A percentile compares a stretch with the other conserved stretches of the same genome.
phyloP scores from a whole-genome alignment of 2,113 vertebrate species.

The Salvelinus namaycush region DNA sequence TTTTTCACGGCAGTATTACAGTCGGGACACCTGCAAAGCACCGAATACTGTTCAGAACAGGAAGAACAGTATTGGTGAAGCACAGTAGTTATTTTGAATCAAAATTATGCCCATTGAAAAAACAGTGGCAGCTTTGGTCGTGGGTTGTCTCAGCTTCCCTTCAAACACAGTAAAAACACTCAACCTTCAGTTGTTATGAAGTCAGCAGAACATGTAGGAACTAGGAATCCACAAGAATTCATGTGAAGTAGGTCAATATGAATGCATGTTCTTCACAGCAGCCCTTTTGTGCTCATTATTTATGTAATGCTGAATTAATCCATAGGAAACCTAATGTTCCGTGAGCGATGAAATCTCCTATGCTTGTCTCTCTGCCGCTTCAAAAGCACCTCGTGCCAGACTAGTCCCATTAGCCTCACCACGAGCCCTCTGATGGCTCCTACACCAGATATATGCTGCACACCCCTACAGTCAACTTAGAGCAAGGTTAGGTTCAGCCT shows the following conservation, averaged over 20 bases:
- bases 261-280: conserved; percentile 33
- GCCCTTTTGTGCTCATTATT: conserved; percentile 46
- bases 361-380: conserved; percentile 41
- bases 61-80: conserved; percentile 41
- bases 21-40: conserved; percentile 58
- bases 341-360: conserved; percentile 46
- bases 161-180: conserved; percentile 1
- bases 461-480: conserved; percentile 37
- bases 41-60: conserved; percentile 43
- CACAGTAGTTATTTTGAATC: conserved; percentile 46
- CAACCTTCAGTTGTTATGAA: not conserved
- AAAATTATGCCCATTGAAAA: conserved; percentile 42
- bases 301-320: conserved; percentile 46
- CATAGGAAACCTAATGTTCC: conserved; percentile 51
- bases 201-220: not conserved
- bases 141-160: conserved; percentile 12
- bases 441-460: conserved; percentile 43
- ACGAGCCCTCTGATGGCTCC: conserved; percentile 35
- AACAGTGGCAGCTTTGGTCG: conserved; percentile 13
- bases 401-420: conserved; percentile 27
- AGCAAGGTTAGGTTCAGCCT: conserved; percentile 54
- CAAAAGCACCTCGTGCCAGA: conserved; percentile 26
- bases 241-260: conserved; percentile 46
- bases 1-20: conserved; percentile 39
- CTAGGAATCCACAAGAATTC: not conserved